These are phyloP conservation scores for Caretta caretta DNA, from an alignment of 2,113 vertebrate species.

Conservation along the genomic window DNA sequence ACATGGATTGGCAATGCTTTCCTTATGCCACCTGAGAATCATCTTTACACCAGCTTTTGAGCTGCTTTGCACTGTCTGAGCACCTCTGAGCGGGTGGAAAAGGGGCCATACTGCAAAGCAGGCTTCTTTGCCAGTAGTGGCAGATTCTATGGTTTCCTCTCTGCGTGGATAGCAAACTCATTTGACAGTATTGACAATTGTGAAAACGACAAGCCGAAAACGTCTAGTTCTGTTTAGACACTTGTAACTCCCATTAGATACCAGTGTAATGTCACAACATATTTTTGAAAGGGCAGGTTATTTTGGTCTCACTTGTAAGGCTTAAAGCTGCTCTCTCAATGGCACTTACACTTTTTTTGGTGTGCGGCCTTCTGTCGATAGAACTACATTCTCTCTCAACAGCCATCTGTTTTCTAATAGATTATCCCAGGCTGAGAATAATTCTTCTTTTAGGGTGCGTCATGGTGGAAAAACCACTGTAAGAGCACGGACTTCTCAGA, in stretches of 20 bases:
- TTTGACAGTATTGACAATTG: neutral
- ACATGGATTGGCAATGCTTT: neutral
- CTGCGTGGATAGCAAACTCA: neutral
- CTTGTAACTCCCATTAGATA: neutral
- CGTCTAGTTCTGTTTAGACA: neutral
- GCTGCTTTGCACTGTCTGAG: neutral
- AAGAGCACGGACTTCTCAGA: neutral
- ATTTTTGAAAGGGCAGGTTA: constrained; percentile 3
- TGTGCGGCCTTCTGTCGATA: neutral
- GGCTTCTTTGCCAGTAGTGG: neutral
- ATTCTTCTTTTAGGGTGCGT: neutral
- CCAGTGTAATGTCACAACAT: neutral
- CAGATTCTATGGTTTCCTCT: neutral
- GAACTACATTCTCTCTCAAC: neutral
- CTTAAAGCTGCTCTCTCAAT: constrained; percentile 32
- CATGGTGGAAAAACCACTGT: neutral
- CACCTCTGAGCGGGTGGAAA: neutral
- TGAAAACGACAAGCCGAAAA: neutral
- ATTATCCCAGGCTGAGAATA: constrained; percentile 13
- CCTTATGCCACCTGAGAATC: neutral
- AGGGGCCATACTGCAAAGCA: no score
- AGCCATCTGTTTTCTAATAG: constrained; percentile 49
- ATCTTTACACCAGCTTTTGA: neutral
- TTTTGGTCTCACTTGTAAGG: constrained; percentile 21
- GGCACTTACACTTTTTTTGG: neutral